Evolutionary conservation across 1,140 invertebrate species (phyloP).

Genomic region (Heliconius hermathena): DNA sequence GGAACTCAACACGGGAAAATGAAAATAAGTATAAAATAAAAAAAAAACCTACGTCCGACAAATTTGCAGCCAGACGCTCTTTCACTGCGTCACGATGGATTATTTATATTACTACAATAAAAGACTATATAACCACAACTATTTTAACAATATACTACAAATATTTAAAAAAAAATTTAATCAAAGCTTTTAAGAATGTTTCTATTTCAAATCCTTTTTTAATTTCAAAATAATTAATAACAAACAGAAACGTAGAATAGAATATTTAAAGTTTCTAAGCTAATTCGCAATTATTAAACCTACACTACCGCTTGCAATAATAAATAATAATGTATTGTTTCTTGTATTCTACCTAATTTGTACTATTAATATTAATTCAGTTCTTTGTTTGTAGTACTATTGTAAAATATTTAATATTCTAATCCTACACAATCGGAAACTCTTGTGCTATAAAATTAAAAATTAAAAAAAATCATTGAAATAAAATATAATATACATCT

Average conservation of each 20-base stretch:
- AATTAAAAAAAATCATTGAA: neutral
- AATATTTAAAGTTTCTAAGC: neutral
- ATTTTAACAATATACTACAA: neutral
- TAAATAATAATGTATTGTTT: slow-evolving; percentile 4
- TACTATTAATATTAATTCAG: neutral
- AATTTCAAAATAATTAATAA: neutral
- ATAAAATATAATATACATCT: neutral
- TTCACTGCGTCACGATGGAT: neutral
- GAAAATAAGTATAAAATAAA: too few relatives aligned
- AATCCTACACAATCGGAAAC: neutral
- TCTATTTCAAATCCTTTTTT: neutral
- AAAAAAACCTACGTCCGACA: too few relatives aligned
- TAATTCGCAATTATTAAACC: slow-evolving; percentile 3
- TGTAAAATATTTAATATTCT: neutral
- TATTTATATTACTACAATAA: neutral
- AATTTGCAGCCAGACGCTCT: neutral
- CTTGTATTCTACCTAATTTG: neutral
- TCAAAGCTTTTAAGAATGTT: neutral
- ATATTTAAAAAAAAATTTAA: neutral
- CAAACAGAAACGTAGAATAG: neutral
- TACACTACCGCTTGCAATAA: neutral
- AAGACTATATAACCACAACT: too few relatives aligned
- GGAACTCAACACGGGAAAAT: too few relatives aligned
- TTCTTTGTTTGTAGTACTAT: slow-evolving; percentile 1
- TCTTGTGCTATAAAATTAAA: neutral